Base-by-base conservation (phyloP, 2,113 vertebrate species). In the Centropus unirufus region DNA sequence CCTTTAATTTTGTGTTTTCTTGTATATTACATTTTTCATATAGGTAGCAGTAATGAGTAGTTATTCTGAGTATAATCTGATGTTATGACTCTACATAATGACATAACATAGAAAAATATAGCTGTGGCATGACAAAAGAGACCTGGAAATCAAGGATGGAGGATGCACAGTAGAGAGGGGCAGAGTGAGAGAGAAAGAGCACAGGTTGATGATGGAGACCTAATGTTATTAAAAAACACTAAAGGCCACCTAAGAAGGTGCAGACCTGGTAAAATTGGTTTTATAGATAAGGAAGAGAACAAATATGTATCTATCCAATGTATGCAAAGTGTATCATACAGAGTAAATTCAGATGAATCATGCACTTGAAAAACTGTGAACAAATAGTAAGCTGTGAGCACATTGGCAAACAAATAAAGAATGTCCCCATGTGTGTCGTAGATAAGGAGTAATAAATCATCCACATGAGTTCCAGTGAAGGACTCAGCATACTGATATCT, bases 241-340 rank as follows among this genome's bases (percentile, higher is more conserved):
- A 80, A 51, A 7, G 9, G 9, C 11, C 49, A 89, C 22, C 12
- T 76, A 76, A 64, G 13, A 7, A 44, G 39, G 16, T 16, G 18
- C 8, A 83, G 12, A 73, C 9, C 12, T 27, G 20, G 17, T 2
- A 76, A 79, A 86, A 80, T 24, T 15, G 39, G 3, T 39, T 86
- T 80, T 52, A 39, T 14, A 59, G 40, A 29, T 26, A 64, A 26
- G 5, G 73, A 77, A 69, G 11, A 75, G 39, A 76, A 22, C 2
- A 67, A 88, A 12, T 3, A 39, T 8, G 13, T 52, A 24, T 52
- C 47, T 19, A 72, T 22, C 13, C 55, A 55, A 39, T 2, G 23
- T 7, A 52, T 2, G 6, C 29, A 54, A 70, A 67, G 1, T 26
- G 14, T 0, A 0, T 4, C 24, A 27, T 32, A 44, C 72, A 57